Percentiles rank a stretch among this genome's conserved stretches.
phyloP scores from a whole-genome alignment of 2,113 vertebrate species.

The Pluvianellus socialis region DNA sequence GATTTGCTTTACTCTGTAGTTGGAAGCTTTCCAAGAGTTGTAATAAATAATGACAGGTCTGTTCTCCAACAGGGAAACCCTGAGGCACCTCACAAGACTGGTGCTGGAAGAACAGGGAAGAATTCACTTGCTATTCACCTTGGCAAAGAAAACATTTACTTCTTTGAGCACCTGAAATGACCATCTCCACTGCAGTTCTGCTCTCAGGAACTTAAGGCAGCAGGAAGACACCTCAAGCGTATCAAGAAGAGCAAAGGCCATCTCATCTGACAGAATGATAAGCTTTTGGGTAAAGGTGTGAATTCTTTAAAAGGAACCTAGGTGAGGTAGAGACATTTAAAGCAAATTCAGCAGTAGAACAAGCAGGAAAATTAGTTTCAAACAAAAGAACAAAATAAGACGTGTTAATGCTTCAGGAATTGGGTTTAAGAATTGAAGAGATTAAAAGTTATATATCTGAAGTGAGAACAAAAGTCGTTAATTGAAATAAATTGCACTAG shows the following conservation, averaged over 20 bases:
- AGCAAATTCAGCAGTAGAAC: not conserved
- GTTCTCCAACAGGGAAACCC: not conserved
- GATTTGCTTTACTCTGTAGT: not conserved
- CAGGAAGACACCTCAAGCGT: not conserved
- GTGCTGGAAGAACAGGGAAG: not conserved
- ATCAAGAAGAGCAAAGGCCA: not conserved
- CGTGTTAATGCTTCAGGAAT: not conserved
- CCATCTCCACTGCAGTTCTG: not conserved
- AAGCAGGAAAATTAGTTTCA: not conserved
- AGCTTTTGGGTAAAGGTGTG: not conserved
- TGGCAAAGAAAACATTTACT: not conserved
- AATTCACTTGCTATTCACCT: not conserved
- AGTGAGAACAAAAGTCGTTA: not conserved
- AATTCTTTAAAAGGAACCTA: not conserved
- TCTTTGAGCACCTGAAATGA: not conserved
- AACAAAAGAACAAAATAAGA: not conserved
- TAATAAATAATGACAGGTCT: not conserved
- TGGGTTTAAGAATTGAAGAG: not conserved
- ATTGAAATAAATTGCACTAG: not conserved
- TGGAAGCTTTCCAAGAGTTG: not conserved
- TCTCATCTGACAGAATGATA: not conserved
- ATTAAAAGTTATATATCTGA: not conserved
- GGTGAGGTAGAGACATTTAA: not conserved
- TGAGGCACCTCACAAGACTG: not conserved
- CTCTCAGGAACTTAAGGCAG: not conserved